Base-by-base conservation (phyloP, 2,888 invertebrate species). In the Drosophila limbata region DNA sequence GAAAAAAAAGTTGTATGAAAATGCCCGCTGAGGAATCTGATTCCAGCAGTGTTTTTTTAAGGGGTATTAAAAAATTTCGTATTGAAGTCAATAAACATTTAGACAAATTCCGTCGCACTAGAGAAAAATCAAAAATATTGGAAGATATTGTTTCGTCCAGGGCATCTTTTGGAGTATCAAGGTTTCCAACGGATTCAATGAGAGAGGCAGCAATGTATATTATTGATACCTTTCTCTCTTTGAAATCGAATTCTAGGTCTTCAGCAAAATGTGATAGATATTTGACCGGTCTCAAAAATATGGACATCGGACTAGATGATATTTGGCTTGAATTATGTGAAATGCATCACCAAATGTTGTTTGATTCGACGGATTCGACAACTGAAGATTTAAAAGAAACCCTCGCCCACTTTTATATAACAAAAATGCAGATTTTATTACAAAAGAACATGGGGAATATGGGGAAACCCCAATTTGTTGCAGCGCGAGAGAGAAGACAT, bases 351-450 rank as follows among this genome's bases (percentile, higher is more conserved):
- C 19, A 56, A 21, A 21, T 57, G 17, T 2, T 68, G 10, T 4
- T 6, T 9, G 6, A 4, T 13, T 8, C 40, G 1, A 21, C 15
- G 1, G 10, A 39, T 13, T 21, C 8, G 0, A 39, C 0, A n/a
- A 0, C 31, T 4, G 9, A 6, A 5, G 17, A 35, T 40, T 4
- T 69, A 1, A 28, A 52, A 8, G 28, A 52, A 1, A 39, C 40
- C 0, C 70, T 69, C 3, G 11, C 0, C 1, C 13, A 35, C 37
- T 60, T 19, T 40, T 69, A 69, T 9, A 5, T 69, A 9, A 19
- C 3, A 0, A 35, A 37, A 37, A 31, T 69, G 47, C 68, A 69
- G 15, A 19, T 69, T 8, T 5, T 51, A 9, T 11, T 69, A 1
- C n/a, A 52, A 17, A 8, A 13, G 48, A 25, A 13, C 1, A 5